A percentile compares a stretch with the other conserved stretches of the same genome.
These are phyloP conservation scores for Gymnarchus niloticus DNA, from an alignment of 2,113 vertebrate species.

Conservation along the genomic window DNA sequence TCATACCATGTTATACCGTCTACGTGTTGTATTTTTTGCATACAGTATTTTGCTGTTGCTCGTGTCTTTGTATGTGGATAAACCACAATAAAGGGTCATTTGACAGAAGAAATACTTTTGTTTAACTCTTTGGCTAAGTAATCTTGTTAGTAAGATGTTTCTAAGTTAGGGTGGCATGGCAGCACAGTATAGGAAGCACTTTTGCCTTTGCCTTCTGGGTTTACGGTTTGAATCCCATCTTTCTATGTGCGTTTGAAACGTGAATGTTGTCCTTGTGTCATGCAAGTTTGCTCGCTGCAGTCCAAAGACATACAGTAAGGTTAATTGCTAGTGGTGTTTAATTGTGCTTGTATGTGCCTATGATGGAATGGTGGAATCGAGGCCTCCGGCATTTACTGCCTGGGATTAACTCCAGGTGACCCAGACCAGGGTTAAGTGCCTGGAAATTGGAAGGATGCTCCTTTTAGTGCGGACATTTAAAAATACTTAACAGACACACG, in stretches of 20 bases:
- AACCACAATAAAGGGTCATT: background rate
- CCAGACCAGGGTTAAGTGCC: background rate
- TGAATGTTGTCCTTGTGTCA: background rate
- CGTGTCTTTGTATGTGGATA: slow-evolving; percentile 6
- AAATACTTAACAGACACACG: background rate
- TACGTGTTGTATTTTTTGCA: background rate
- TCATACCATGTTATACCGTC: background rate
- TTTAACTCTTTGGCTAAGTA: background rate
- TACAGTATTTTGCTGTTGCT: slow-evolving; percentile 7
- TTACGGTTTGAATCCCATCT: background rate
- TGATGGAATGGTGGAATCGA: background rate
- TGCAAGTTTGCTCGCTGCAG: background rate
- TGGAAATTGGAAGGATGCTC: background rate
- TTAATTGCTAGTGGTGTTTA: background rate
- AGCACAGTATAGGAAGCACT: background rate
- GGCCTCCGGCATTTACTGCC: background rate
- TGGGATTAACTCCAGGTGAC: background rate
- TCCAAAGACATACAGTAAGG: background rate
- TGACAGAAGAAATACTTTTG: background rate
- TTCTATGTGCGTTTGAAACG: background rate
- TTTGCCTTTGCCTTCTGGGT: too few relatives aligned
- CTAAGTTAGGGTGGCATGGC: too few relatives aligned
- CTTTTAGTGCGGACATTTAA: background rate
- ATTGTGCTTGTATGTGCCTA: background rate
- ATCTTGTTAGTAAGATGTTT: background rate